Percentiles rank a stretch among this genome's conserved stretches.
Conservation (phyloP, 2,888 invertebrate species). For the Rhingia campestris region DNA sequence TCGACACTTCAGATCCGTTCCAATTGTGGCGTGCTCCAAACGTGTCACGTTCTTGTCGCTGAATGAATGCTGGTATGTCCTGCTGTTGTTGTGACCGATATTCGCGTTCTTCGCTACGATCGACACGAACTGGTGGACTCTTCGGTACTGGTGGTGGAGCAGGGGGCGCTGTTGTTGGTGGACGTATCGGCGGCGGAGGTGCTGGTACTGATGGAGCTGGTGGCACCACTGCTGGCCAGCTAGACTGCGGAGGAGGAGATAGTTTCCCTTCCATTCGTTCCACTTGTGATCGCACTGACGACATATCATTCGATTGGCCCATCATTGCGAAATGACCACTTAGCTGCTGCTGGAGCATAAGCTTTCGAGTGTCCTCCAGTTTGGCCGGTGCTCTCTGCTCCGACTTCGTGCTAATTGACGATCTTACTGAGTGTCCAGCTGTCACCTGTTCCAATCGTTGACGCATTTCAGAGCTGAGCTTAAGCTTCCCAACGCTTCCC, state of each 20-base stretch:
- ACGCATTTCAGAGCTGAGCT: conserved; percentile 95
- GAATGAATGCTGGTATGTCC: conserved; percentile 85
- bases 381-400: conserved; percentile 91
- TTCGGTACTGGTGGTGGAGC: conserved; percentile 87
- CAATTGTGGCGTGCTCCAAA: conserved; percentile 89
- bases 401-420: conserved; percentile 88
- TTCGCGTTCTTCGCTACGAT: conserved; percentile 76
- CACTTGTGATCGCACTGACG: conserved; percentile 84
- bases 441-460: conserved; percentile 94
- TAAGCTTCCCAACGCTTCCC: conserved; percentile 94
- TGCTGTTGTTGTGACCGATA: conserved; percentile 81
- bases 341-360: conserved; percentile 93
- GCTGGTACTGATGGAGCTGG: conserved; percentile 85
- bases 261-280: conserved; percentile 85
- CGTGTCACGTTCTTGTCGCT: conserved; percentile 88
- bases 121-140: conserved; percentile 83
- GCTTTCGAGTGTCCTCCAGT: conserved; percentile 92
- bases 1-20: conserved; percentile 80
- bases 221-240: conserved; percentile 87
- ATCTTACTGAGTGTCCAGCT: conserved; percentile 92
- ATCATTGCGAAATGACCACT: conserved; percentile 84
- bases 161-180: conserved; percentile 84
- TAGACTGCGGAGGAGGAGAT: conserved; percentile 84
- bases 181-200: conserved; percentile 85
- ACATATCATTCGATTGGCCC: conserved; percentile 76